A percentile compares a stretch with the other conserved stretches of the same genome.
phyloP scores from a whole-genome alignment of 1,140 invertebrate species.

The Hydropsyche tenuis region DNA sequence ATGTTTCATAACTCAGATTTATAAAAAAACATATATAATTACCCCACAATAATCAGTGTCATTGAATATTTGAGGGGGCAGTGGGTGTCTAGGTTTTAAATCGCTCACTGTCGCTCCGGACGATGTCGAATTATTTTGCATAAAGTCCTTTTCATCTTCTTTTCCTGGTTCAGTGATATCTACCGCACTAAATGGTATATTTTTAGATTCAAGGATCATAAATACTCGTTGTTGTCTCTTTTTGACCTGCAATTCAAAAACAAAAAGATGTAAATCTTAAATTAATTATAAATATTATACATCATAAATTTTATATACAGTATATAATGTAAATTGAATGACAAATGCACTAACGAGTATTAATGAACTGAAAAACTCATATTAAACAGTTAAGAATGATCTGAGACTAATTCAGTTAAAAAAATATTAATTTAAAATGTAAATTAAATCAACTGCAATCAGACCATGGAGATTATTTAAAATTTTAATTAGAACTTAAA shows the following conservation, averaged over 20 bases:
- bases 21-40: slow-evolving; percentile 58
- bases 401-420: too few relatives aligned
- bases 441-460: too few relatives aligned
- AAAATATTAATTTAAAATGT: too few relatives aligned
- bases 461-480: too few relatives aligned
- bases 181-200: slow-evolving; percentile 84
- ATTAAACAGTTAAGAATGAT: too few relatives aligned
- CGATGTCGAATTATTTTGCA: slow-evolving; percentile 86
- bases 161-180: slow-evolving; percentile 92
- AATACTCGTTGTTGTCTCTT: slow-evolving; percentile 90
- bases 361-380: too few relatives aligned
- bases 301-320: too few relatives aligned
- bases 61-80: slow-evolving; percentile 95
- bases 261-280: neutral
- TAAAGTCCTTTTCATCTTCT: slow-evolving; percentile 88
- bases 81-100: slow-evolving; percentile 68
- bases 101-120: slow-evolving; percentile 74
- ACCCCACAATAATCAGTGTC: slow-evolving; percentile 93
- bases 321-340: too few relatives aligned
- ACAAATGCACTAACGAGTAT: too few relatives aligned
- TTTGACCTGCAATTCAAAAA: slow-evolving; percentile 78
- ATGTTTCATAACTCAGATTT: slow-evolving; percentile 20
- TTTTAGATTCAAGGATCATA: slow-evolving; percentile 91
- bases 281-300: too few relatives aligned
- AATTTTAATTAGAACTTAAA: too few relatives aligned